Evolutionary conservation across 1,140 invertebrate species (phyloP).

Genomic region (Macrobrachium nipponense): DNA sequence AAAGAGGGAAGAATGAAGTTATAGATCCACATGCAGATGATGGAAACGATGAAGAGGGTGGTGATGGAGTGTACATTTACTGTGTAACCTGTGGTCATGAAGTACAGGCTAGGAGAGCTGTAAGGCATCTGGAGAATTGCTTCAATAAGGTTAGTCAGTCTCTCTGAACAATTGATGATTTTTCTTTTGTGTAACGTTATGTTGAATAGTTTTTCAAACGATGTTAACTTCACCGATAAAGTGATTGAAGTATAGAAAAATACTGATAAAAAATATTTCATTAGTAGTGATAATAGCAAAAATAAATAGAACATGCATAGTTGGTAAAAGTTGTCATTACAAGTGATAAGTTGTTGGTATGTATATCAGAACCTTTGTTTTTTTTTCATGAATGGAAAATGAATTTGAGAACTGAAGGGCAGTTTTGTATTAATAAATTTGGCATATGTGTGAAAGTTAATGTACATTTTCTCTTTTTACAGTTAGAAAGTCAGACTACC

Average conservation of each 20-base stretch:
- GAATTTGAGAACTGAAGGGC: background rate
- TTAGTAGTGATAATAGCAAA: too few relatives aligned
- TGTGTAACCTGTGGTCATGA: constrained; percentile 98
- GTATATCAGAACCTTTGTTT: too few relatives aligned
- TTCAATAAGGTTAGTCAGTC: constrained; percentile 79
- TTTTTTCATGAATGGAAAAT: too few relatives aligned
- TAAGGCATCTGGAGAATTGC: constrained; percentile 92
- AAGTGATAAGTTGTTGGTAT: too few relatives aligned
- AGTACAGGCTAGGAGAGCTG: constrained; percentile 77
- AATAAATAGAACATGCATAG: too few relatives aligned
- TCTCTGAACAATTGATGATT: background rate
- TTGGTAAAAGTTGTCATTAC: too few relatives aligned
- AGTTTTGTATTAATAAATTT: background rate
- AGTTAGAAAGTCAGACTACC: constrained; percentile 95
- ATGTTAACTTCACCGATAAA: too few relatives aligned
- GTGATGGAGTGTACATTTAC: constrained; percentile 74
- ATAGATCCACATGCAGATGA: constrained; percentile 75
- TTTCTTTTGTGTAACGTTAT: too few relatives aligned
- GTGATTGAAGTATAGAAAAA: background rate
- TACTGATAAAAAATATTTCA: too few relatives aligned
- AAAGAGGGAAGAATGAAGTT: constrained; percentile 80
- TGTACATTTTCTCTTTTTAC: background rate
- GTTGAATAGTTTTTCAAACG: too few relatives aligned
- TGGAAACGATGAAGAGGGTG: constrained; percentile 63
- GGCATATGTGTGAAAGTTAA: background rate